Base-by-base conservation (phyloP, 1,140 invertebrate genomes). In the Leptinotarsa undecemlineata region DNA sequence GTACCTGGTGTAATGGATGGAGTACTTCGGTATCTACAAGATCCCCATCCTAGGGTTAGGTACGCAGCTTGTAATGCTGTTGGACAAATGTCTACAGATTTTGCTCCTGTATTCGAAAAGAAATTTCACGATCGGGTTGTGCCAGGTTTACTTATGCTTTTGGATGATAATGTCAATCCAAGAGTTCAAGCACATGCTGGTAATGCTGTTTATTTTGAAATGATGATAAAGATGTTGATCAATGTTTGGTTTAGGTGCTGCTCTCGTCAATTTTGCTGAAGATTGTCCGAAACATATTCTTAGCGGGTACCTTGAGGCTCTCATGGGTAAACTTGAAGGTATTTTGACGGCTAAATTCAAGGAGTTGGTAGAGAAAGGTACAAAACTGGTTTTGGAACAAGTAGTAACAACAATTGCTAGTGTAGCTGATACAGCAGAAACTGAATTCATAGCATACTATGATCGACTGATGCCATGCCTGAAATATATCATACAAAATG, bases 11-110 rank as follows among this genome's bases (percentile, higher is more conserved):
- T 93, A 85, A 88, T 99, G 47, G 90, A 90, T 13, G 79, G 80
- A n/a, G 74, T 78, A 13, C 47, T 82, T 6, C 76, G 80, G 60
- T 85, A 84, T 73, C 20, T 84, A 19, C 79, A 82, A 79, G 80
- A 81, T 74, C 78, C 94, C 90, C 96, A 98, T 88, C 95, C 96
- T 13, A 87, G 96, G 76, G 97, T 98, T 1, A 89, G 96, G 62
- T 99, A 99, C 83, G 98, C 98, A 33, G 96, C 96, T 64, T 99
- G 98, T 84, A 99, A 99, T 88, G 96, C 97, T n/a, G 90, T 99
- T 57, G 98, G 98, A 17, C 98, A 99, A 87, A 98, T 99, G 95
- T 96, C 96, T 1, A 96, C 97, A 15, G 98, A 99, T 86, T 99
- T 99, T 89, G 96, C 96, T 5, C 97, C 97, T 4, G 88, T 89